Evolutionary conservation across 2,888 invertebrate species (phyloP), one percentile per base, ranked within the genome.

Genomic region (Limenitis camilla): DNA sequence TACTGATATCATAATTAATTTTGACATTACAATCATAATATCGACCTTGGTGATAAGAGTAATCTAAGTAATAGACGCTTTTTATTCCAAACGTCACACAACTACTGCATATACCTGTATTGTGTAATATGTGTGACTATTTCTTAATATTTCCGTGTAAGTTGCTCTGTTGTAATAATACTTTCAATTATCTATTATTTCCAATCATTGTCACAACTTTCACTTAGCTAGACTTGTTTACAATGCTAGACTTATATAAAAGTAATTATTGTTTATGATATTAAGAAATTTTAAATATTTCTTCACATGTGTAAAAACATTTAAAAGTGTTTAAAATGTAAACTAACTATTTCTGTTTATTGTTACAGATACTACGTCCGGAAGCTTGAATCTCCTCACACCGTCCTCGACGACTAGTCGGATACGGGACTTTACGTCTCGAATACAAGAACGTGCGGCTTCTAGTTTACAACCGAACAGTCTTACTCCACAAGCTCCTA

Each of bases 311-410:
- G 19, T 19, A 19, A 29, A 8, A 45, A 45, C 3, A 9, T 9
- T 30, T 5, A 4, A 9, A n/a, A 11, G 36, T 45, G 30, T 45
- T 49, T 31, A 8, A 11, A 48, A 36, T 36, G 29, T 43, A 19
- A 43, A 49, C 40, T n/a, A 33, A 50, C 11, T 40, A 29, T 29
- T 48, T 31, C 35, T 47, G 40, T 52, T 44, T 52, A 44, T 59
- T 53, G 48, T 59, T 62, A 33, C 81, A 88, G 88, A 88, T 81
- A 88, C 88, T 67, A 91, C 90, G 63, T 91, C 91, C 47, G 90
- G 90, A 66, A 91, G 91, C 61, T 71, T 90, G 65, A 91, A 90
- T 72, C 87, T 91, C 65, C 80, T 90, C 49, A 90, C 91, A 40
- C 91, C 91, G 10, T 88, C 90, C 8, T 91, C 91, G 1, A 89